phyloP scores from a whole-genome alignment of 2,797 vertebrate species.

The Pseudochromis fuscus region DNA sequence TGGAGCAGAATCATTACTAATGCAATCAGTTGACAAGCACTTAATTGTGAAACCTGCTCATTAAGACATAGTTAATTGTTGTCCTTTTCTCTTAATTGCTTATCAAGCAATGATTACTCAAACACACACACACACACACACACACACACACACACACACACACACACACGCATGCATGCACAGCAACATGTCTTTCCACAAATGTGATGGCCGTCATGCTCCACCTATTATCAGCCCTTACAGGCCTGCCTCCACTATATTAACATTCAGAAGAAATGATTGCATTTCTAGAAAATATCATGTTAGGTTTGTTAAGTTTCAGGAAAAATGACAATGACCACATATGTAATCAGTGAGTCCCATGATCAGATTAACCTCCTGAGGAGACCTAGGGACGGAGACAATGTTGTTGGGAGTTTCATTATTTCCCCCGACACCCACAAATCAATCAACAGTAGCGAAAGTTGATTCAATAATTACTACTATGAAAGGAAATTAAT shows the following conservation, averaged over 20 bases:
- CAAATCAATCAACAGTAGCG: background rate
- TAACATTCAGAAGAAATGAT: slow-evolving; percentile 1
- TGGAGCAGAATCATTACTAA: slow-evolving; percentile 64
- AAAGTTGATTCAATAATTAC: background rate
- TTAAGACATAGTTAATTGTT: slow-evolving; percentile 69
- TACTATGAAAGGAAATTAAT: background rate
- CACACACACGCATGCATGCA: background rate
- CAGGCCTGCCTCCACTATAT: background rate
- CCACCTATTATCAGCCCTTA: background rate
- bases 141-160: background rate
- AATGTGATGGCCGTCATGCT: background rate
- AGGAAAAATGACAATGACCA: background rate
- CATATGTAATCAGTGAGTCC: background rate
- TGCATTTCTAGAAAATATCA: background rate
- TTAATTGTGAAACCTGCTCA: slow-evolving; percentile 61
- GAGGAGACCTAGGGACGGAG: background rate
- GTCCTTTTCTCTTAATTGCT: slow-evolving; percentile 60
- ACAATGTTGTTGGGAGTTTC: background rate
- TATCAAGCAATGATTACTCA: slow-evolving; percentile 49
- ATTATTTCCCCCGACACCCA: background rate
- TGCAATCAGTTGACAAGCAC: slow-evolving; percentile 67
- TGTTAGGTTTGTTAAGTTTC: background rate
- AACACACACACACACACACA: slow-evolving; percentile 1
- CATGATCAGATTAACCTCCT: background rate
- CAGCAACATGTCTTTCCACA: background rate